Evolutionary conservation across 2,797 vertebrate genomes (phyloP).

Genomic region (Garrulus glandarius): DNA sequence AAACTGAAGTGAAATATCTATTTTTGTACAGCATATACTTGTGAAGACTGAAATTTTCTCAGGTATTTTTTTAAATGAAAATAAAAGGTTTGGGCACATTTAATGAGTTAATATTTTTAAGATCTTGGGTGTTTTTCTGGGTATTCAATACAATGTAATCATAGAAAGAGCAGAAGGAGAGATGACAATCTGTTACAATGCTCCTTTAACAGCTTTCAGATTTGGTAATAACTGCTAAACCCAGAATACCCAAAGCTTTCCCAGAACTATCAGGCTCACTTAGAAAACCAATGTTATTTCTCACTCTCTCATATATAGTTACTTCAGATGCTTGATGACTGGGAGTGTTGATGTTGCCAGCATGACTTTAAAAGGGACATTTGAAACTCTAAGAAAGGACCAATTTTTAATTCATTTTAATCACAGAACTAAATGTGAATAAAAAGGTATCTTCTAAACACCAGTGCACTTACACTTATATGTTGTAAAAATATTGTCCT

Average conservation of each 20-base stretch:
- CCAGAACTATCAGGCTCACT: neutral
- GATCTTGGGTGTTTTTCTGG: neutral
- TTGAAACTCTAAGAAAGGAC: neutral
- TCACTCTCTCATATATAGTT: neutral
- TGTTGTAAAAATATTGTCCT: neutral
- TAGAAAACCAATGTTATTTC: neutral
- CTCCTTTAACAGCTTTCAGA: neutral
- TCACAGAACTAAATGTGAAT: neutral
- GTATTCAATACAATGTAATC: neutral
- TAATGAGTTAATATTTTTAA: neutral
- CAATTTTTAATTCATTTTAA: neutral
- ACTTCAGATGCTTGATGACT: neutral
- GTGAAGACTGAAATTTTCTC: neutral
- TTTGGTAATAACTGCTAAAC: neutral
- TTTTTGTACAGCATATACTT: neutral
- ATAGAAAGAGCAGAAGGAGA: neutral
- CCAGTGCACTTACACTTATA: neutral
- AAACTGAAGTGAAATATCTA: neutral
- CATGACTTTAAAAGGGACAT: neutral
- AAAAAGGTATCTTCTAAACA: neutral
- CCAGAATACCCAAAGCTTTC: neutral
- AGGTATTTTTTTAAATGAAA: neutral
- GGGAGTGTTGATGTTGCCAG: neutral
- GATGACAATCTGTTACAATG: neutral
- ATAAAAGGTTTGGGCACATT: neutral